Base-by-base conservation (phyloP, 1,140 invertebrate genomes). In the Cotesia vestalis region DNA sequence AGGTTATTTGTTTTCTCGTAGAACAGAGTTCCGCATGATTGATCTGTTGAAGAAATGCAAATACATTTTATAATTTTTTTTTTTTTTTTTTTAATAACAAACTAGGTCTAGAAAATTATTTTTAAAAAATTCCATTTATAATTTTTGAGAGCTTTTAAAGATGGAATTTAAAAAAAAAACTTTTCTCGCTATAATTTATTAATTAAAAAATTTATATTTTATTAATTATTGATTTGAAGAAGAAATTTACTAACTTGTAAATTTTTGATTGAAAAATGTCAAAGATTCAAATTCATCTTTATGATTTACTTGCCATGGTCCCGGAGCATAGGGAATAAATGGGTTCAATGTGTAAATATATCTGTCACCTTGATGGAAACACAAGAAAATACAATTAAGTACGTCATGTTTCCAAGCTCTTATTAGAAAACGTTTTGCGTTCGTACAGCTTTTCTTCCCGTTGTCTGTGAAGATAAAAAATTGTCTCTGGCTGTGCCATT, bases 261-360 rank as follows among this genome's bases (percentile, higher is more conserved):
- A 20, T 57, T 57, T 14, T 20, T 57, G 53, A 6, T 5, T 57
- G 53, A 61, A 61, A 4, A 61, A 35, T 12, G 59, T 61, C 59
- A 17, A 61, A 34, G 59, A 20, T 9, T 61, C 17, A 61, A 8
- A 34, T 61, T 61, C 5, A 61, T 34, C 6, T 5, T 61, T 4
- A 35, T 11, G 12, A 27, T 11, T 61, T 35, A 27, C 11, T 12
- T 35, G 8, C 59, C 59, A 61, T 20, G 59, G 59, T 20, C 12
- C 8, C 36, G 59, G 59, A 4, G 59, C 59, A 4, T 9, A 20
- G 0, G 20, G 17, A 27, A 9, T 61, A 61, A 20, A 61, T 4
- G 59, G 59, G 34, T 35, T 61, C 6, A 61, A 61, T 61, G 59
- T 35, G 12, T 34, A 61, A 34, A 61, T 34, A 2, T 27, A 34